These are phyloP conservation scores for Drosophila tropicalis DNA, from an alignment of 1,140 invertebrate genomes.

Conservation along the genomic window DNA sequence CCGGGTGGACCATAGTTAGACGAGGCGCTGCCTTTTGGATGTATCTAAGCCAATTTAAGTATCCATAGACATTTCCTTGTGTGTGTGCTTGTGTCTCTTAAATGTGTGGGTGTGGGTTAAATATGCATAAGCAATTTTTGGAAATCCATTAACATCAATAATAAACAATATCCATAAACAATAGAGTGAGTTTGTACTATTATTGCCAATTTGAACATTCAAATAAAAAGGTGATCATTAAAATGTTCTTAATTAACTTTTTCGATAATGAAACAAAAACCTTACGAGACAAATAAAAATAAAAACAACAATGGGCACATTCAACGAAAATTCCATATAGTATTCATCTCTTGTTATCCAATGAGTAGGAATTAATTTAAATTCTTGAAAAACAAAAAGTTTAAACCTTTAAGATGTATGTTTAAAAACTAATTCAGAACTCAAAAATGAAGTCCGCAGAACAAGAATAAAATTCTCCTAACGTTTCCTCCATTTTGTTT, in stretches of 20 bases:
- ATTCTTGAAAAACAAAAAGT: not conserved
- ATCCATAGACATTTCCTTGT: too few species aligned
- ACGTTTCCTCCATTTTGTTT: not conserved
- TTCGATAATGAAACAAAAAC: slow-evolving; percentile 1
- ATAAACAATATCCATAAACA: slow-evolving; percentile 57
- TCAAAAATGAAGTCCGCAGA: too few species aligned
- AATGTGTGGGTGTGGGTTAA: not conserved
- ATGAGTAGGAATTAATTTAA: not conserved
- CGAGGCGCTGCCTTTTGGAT: too few species aligned
- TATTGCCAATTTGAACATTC: slow-evolving; percentile 18
- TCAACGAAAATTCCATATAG: not conserved
- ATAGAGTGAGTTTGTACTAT: slow-evolving; percentile 38
- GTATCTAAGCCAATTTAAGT: too few species aligned
- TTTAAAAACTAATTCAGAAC: not conserved
- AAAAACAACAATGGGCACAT: slow-evolving; percentile 7
- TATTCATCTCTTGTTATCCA: not conserved
- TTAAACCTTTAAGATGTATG: not conserved
- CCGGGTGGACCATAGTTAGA: too few species aligned
- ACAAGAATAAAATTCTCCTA: not conserved
- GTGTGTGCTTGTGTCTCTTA: not conserved
- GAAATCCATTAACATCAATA: slow-evolving; percentile 64
- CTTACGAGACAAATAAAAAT: not conserved
- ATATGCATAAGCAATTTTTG: slow-evolving; percentile 40
- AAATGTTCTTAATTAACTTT: slow-evolving; percentile 45
- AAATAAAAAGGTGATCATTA: slow-evolving; percentile 39